A percentile compares a stretch with the other conserved stretches of the same genome.
phyloP scores from a whole-genome alignment of 2,797 vertebrate species.

The Myripristis jacobus region DNA sequence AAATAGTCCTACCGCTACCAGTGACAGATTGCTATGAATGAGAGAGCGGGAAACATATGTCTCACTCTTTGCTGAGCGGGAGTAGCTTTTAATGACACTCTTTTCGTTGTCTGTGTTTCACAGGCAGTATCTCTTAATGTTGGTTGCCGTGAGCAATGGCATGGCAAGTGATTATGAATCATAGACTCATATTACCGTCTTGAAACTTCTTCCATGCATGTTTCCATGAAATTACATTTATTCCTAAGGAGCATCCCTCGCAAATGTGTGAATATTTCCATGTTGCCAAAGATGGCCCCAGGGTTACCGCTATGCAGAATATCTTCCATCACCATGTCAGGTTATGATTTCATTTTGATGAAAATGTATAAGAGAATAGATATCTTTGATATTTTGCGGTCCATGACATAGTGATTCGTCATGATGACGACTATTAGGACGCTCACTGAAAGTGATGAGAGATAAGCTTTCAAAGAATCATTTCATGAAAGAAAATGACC shows the following conservation, averaged over 20 bases:
- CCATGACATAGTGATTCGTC: background rate
- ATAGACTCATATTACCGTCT: background rate
- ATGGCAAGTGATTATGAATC: background rate
- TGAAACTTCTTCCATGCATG: background rate
- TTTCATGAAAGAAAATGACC: background rate
- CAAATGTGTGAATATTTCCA: no score
- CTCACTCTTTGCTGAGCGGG: slow-evolving; percentile 38
- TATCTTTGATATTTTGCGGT: background rate
- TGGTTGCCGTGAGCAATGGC: slow-evolving; percentile 13
- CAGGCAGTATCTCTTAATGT: slow-evolving; percentile 10
- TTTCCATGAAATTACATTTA: background rate
- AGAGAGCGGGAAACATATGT: slow-evolving; percentile 54
- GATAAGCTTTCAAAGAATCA: background rate
- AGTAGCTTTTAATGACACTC: background rate
- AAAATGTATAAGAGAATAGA: background rate
- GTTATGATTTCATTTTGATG: no score
- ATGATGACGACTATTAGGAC: no score
- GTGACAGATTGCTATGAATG: slow-evolving; percentile 62
- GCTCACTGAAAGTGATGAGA: background rate
- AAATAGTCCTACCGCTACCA: slow-evolving; percentile 25
- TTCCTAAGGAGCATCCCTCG: background rate
- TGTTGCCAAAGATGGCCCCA: background rate
- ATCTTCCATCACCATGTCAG: background rate
- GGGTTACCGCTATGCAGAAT: background rate
- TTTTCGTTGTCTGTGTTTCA: slow-evolving; percentile 3